Percentiles rank a stretch among this genome's conserved stretches.
phyloP scores from a whole-genome alignment of 2,888 invertebrate genomes.

The Ferrisia virgata region DNA sequence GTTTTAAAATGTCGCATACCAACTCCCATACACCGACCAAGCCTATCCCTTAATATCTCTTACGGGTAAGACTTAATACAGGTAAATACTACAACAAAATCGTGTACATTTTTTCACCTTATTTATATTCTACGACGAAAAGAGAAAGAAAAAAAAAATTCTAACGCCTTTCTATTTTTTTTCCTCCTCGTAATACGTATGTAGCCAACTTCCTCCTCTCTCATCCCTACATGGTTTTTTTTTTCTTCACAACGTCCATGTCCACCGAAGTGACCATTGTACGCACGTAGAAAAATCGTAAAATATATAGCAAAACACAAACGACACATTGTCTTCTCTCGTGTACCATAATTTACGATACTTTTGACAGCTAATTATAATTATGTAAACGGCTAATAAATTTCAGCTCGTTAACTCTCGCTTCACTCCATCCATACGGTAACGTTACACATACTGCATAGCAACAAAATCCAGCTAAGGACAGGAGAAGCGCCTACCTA shows the following conservation, averaged over 20 bases:
- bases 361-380: constrained; percentile 30
- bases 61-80: not conserved
- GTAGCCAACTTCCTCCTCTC: not conserved
- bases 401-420: constrained; percentile 13
- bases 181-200: not conserved
- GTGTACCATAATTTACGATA: constrained; percentile 14
- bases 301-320: not conserved
- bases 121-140: not conserved
- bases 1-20: not conserved
- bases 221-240: too few relatives aligned
- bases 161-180: not conserved
- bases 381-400: constrained; percentile 20
- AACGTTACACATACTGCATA: too few relatives aligned
- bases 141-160: not conserved
- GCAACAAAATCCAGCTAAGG: not conserved
- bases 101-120: not conserved
- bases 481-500: too few relatives aligned
- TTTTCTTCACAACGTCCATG: not conserved
- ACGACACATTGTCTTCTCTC: not conserved
- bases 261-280: not conserved
- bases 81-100: not conserved
- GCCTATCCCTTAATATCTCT: not conserved
- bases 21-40: too few relatives aligned
- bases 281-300: not conserved
- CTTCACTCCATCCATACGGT: too few relatives aligned